Base-by-base conservation (phyloP, 2,113 vertebrate species). In the Halichoerus grypus region DNA sequence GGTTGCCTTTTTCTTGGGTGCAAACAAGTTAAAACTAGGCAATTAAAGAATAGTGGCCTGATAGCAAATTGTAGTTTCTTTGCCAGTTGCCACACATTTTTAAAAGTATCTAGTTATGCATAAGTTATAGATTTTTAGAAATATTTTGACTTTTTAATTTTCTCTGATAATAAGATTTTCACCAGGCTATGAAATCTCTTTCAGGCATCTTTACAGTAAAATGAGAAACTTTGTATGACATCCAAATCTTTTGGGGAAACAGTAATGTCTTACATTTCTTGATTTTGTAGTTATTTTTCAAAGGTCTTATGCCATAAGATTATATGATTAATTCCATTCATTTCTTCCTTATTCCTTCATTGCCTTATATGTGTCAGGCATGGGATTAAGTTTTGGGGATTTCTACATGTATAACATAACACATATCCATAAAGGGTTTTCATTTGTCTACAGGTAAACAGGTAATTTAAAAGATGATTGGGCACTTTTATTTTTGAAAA, bases 381-480 rank as follows among this genome's bases (percentile, higher is more conserved):
- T n/a, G 42, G 5, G 22, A 5, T 83, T 61, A 80, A 22, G 22
- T 94, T 28, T 97, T 28, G 42, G 24, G 8, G 19, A 74, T 85
- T 77, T 90, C 53, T 88, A 51, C 2, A 91, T 31, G 5, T 12
- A 81, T 46, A 72, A 51, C n/a, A 42, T 6, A 36, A 22, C 21
- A 63, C 28, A 74, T 21, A 79, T 74, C 15, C 39, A 33, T 46
- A 24, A 63, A 49, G 7, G 10, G 14, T 24, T 65, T 81, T 85
- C 24, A 86, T 65, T 49, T 82, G 13, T 82, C 28, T 67, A 15
- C 4, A 89, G 14, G 33, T 87, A 63, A 92, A 13, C 5, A 94
- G n/a, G 79, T 82, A 69, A 79, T 84, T 94, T 90, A 90, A 84
- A 88, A 87, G 61, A 79, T 67, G 19, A 77, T 77, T 72, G 53